Percentiles rank a stretch among this genome's conserved stretches.
phyloP scores from a whole-genome alignment of 2,113 vertebrate genomes.

The Ia io region DNA sequence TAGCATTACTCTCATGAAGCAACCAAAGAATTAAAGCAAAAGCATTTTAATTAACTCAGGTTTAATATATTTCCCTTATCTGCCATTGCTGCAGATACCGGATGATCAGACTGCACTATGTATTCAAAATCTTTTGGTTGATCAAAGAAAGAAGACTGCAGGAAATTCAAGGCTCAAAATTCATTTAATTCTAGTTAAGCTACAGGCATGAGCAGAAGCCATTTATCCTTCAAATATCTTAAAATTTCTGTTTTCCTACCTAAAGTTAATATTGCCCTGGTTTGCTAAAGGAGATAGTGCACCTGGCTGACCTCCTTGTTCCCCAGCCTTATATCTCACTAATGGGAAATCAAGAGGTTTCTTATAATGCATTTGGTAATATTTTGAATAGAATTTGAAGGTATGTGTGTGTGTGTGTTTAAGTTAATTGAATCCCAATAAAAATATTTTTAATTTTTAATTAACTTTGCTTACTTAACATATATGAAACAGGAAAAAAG shows the following conservation, averaged over 20 bases:
- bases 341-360: not conserved
- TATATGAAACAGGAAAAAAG: not conserved
- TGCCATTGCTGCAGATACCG: not conserved
- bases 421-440: not conserved
- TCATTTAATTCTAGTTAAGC: conserved; percentile 22
- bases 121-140: conserved; percentile 37
- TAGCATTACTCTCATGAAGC: conserved; percentile 45
- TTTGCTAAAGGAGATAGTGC: not conserved
- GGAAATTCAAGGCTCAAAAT: conserved; percentile 40
- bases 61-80: conserved; percentile 60
- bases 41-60: conserved; percentile 60
- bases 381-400: conserved; percentile 13
- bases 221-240: conserved; percentile 33
- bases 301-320: not conserved
- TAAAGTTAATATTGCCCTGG: not conserved
- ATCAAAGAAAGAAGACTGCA: conserved; percentile 29
- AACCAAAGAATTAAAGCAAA: conserved; percentile 36
- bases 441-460: not conserved
- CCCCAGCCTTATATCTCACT: not conserved
- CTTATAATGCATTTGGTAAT: not conserved
- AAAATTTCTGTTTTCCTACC: not conserved
- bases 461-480: not conserved
- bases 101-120: not conserved
- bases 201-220: not conserved
- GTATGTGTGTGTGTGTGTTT: not conserved